A percentile compares a stretch with the other conserved stretches of the same genome.
These are phyloP conservation scores for Laterallus jamaicensis DNA, from an alignment of 2,113 vertebrate species.

Conservation along the genomic window DNA sequence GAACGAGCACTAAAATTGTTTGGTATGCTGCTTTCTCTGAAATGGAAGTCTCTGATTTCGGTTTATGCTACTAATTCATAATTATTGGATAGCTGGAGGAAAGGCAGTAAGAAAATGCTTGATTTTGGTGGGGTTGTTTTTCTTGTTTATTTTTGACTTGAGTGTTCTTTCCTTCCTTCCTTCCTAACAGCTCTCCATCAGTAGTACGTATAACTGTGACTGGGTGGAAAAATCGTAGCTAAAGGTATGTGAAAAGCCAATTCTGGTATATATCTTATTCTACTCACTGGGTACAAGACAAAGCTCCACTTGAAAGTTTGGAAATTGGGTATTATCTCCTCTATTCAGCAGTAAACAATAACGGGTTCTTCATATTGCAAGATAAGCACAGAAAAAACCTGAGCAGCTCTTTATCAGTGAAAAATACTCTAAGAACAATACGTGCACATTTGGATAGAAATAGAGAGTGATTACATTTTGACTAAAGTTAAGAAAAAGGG, in stretches of 20 bases:
- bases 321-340: slow-evolving; percentile 25
- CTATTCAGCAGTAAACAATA: slow-evolving; percentile 36
- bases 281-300: slow-evolving; percentile 14
- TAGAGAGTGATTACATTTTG: slow-evolving; percentile 11
- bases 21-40: background rate
- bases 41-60: background rate
- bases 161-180: background rate
- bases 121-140: background rate
- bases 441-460: slow-evolving; percentile 1
- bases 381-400: slow-evolving; percentile 13
- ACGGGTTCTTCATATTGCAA: slow-evolving; percentile 35
- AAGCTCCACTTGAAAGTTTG: slow-evolving; percentile 24
- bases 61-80: background rate
- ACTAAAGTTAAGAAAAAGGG: background rate
- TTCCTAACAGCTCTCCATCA: background rate
- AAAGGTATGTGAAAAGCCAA: background rate
- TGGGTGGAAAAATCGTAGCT: background rate
- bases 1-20: background rate
- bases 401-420: slow-evolving; percentile 27
- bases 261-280: background rate
- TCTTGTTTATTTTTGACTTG: background rate
- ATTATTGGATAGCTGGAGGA: background rate
- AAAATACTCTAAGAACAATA: slow-evolving; percentile 47
- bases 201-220: background rate
- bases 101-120: background rate